phyloP scores from a whole-genome alignment of 2,888 invertebrate genomes.

The Rambutsinella grinnellia region DNA sequence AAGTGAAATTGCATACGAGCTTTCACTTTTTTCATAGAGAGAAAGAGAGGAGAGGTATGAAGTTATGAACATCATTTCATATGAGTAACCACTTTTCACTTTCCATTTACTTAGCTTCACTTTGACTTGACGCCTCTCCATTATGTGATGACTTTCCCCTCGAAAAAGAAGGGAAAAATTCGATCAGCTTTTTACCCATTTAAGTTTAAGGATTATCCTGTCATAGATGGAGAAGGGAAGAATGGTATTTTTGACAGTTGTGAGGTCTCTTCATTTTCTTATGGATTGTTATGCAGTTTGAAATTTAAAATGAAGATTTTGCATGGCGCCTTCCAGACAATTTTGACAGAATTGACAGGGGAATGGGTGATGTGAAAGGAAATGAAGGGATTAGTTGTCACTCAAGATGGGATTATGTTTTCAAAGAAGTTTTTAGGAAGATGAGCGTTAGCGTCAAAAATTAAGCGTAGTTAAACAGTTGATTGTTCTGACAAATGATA shows the following conservation, averaged over 20 bases:
- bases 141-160: conserved; percentile 37
- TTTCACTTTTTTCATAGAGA: no score
- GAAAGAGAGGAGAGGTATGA: no score
- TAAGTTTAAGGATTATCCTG: conserved; percentile 50
- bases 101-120: conserved; percentile 36
- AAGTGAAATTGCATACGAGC: no score
- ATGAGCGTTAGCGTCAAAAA: neutral
- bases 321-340: neutral
- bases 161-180: conserved; percentile 29
- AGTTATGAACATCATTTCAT: neutral
- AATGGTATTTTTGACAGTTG: conserved; percentile 1
- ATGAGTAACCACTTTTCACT: conserved; percentile 35
- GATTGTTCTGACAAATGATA: no score
- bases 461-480: no score
- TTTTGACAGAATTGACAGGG: no score
- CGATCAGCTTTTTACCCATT: conserved; percentile 51
- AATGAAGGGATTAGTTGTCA: neutral
- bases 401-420: neutral
- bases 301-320: neutral
- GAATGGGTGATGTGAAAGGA: neutral
- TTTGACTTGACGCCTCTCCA: conserved; percentile 16
- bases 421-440: neutral
- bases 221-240: conserved; percentile 18
- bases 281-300: neutral
- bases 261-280: neutral